Conservation (phyloP, 2,888 invertebrate genomes). For the Harpalus rufipes region DNA sequence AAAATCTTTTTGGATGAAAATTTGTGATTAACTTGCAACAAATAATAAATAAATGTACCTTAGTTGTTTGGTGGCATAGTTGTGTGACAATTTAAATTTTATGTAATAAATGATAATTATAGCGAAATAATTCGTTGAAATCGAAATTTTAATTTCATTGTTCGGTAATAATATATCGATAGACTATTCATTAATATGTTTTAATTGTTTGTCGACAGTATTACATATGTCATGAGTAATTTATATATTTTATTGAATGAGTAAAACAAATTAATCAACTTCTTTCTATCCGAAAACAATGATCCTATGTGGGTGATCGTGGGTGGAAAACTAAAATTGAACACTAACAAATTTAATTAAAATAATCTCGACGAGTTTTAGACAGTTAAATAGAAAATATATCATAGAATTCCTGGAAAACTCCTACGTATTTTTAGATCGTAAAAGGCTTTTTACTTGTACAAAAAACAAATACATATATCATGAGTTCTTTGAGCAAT, state of each 20-base stretch:
- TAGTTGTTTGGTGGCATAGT: background rate
- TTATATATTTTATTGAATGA: slow-evolving; percentile 48
- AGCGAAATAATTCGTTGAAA: slow-evolving; percentile 29
- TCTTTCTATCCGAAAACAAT: slow-evolving; percentile 32
- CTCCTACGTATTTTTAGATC: slow-evolving; percentile 4
- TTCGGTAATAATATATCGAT: slow-evolving; percentile 23
- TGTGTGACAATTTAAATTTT: slow-evolving; percentile 4
- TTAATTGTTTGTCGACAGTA: slow-evolving; percentile 22
- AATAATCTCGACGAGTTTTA: slow-evolving; percentile 6
- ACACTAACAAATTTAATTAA: slow-evolving; percentile 33
- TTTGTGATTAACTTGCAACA: no score
- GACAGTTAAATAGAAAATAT: slow-evolving; percentile 41
- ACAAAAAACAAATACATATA: slow-evolving; percentile 7
- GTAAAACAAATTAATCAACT: slow-evolving; percentile 42
- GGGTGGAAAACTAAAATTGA: slow-evolving; percentile 15
- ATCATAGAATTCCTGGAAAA: slow-evolving; percentile 32
- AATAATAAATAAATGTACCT: no score
- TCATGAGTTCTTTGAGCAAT: slow-evolving; percentile 1
- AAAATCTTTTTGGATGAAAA: no score
- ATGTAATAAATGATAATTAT: slow-evolving; percentile 8
- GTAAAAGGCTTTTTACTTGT: slow-evolving; percentile 20
- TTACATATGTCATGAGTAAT: slow-evolving; percentile 43
- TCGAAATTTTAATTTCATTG: slow-evolving; percentile 34
- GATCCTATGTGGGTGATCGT: slow-evolving; percentile 6
- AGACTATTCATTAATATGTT: slow-evolving; percentile 42